Evolutionary conservation across 2,797 vertebrate genomes (phyloP).

Genomic region (Parauchenoglanis punctatus): DNA sequence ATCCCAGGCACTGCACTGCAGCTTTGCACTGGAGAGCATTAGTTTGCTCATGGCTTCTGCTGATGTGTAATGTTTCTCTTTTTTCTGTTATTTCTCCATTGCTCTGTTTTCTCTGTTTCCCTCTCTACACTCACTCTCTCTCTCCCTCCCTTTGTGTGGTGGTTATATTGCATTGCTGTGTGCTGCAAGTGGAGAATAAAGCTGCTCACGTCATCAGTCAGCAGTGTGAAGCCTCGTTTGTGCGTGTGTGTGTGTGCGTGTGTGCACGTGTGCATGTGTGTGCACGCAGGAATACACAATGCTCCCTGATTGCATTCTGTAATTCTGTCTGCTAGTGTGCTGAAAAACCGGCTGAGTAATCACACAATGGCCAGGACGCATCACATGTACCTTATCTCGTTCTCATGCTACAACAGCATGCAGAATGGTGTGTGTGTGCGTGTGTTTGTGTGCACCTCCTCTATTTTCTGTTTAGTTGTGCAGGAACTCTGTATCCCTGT

Average conservation of each 20-base stretch:
- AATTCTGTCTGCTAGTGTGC: constrained; percentile 41
- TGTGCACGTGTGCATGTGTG: constrained; percentile 44
- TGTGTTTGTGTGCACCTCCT: not conserved
- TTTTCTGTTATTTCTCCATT: not conserved
- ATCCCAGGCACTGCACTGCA: constrained; percentile 46
- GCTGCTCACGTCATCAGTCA: constrained; percentile 67
- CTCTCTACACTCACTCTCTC: not conserved
- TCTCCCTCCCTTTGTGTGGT: constrained; percentile 25
- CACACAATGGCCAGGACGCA: constrained; percentile 29
- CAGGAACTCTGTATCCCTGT: constrained; percentile 4
- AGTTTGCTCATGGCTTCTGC: constrained; percentile 40
- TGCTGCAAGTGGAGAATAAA: constrained; percentile 59
- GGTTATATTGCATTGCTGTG: constrained; percentile 37
- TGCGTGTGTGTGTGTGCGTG: constrained; percentile 47
- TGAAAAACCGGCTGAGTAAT: constrained; percentile 37
- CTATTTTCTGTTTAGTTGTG: constrained; percentile 7
- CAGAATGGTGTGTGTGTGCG: not conserved
- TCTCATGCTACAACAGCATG: not conserved
- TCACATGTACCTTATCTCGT: constrained; percentile 18
- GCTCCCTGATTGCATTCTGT: constrained; percentile 54
- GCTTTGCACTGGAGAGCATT: constrained; percentile 27
- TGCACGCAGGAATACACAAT: constrained; percentile 37
- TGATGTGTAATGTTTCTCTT: constrained; percentile 39
- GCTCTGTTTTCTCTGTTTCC: not conserved
- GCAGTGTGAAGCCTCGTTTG: constrained; percentile 33